Evolutionary conservation across 1,140 invertebrate genomes (phyloP), one percentile per base, ranked within the genome.

Genomic region (Sarcophaga peregrina): DNA sequence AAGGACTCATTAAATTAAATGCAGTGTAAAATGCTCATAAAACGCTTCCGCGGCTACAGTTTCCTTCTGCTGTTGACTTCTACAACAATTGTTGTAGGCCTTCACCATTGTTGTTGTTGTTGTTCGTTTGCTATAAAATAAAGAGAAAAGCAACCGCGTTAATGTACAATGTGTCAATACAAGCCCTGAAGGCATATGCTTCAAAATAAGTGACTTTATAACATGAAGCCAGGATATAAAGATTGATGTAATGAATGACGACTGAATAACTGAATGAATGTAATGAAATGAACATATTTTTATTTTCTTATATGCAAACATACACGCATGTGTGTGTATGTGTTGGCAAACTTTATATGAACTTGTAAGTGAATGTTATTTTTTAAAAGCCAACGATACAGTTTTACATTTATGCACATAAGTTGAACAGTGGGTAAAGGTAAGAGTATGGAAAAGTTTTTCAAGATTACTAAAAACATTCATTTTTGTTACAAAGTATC

Each of bases 1-100:
- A 84, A 83, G 84, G 80, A 82, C 84, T 84, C 84, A 84, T 84
- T 84, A 84, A 83, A 84, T 82, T 84, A 84, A 84, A 84, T 84
- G 82, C 84, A 83, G 84, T 84, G 82, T 84, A 84, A 84, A 84
- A 84, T 83, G 82, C 82, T 80, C 84, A 84, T 84, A 84, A 84
- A 83, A 82, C 48, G 80, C 52, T 81, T 68, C 80, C 80, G 54
- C 80, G 80, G 37, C 52, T 81, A 81, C 74, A 48, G 11, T 5
- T 8, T 13, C 20, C 72, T 17, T 13, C 72, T n/a, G 7, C 54
- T 6, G 54, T n/a, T n/a, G 54, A 68, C 17, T 20, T 20, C n/a
- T 20, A 68, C n/a, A 8, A 25, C 62, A 68, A 68, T 20, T 58
- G 45, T 47, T 47, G 9, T 13, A 75, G 46, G 20, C 20, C 15